phyloP scores from a whole-genome alignment of 2,113 vertebrate species.

The Brachionichthys hirsutus region DNA sequence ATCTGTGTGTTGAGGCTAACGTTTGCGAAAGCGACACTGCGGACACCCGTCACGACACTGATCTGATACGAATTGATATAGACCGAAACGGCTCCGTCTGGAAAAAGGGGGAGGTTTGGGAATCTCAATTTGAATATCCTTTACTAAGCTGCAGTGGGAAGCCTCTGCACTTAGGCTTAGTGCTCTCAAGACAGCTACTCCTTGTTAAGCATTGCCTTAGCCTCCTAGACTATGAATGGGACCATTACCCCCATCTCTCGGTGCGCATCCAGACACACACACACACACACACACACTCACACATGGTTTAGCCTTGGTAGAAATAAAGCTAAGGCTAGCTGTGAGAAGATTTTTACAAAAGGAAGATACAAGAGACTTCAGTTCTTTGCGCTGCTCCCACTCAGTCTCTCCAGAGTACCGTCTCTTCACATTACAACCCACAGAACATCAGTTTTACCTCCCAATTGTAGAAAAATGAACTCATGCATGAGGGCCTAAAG shows the following conservation, averaged over 20 bases:
- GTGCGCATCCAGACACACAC: slow-evolving; percentile 46
- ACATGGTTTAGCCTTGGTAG: slow-evolving; percentile 26
- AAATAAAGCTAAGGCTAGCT: slow-evolving; percentile 32
- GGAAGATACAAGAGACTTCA: slow-evolving; percentile 27
- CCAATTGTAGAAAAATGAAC: slow-evolving; percentile 29
- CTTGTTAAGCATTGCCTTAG: slow-evolving; percentile 66
- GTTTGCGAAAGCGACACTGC: slow-evolving; percentile 3
- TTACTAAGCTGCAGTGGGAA: slow-evolving; percentile 62
- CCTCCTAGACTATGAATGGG: slow-evolving; percentile 62
- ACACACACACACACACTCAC: slow-evolving; percentile 24
- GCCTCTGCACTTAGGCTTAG: slow-evolving; percentile 68
- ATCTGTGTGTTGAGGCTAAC: slow-evolving; percentile 37
- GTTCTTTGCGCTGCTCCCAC: slow-evolving; percentile 30
- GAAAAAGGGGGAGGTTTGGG: slow-evolving; percentile 27
- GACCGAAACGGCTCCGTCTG: slow-evolving; percentile 29
- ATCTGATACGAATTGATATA: slow-evolving; percentile 21
- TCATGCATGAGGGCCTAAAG: slow-evolving; percentile 22
- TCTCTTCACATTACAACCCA: slow-evolving; percentile 43
- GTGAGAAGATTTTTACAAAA: slow-evolving; percentile 33
- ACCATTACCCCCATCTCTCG: slow-evolving; percentile 65
- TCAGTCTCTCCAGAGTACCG: slow-evolving; percentile 36
- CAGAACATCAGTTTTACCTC: slow-evolving; percentile 37
- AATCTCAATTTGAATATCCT: slow-evolving; percentile 64
- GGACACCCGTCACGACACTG: slow-evolving; percentile 14
- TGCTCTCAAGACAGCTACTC: slow-evolving; percentile 66